Conservation (phyloP, 2,113 vertebrate genomes). For the Ploceus nigricollis region DNA sequence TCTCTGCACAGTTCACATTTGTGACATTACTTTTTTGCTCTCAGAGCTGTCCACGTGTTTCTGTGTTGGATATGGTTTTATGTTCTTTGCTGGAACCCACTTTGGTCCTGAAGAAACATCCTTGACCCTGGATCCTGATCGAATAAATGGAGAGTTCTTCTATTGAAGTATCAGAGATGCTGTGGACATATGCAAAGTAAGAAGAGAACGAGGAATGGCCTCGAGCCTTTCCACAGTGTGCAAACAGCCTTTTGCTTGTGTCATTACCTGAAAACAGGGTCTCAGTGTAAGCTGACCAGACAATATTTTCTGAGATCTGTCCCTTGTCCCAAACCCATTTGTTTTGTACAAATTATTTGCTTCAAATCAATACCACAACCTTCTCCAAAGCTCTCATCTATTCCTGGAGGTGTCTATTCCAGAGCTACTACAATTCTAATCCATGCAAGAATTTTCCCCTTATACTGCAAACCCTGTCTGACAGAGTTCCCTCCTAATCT, state of each 20-base stretch:
- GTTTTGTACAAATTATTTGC: neutral
- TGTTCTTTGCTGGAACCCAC: neutral
- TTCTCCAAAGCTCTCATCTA: neutral
- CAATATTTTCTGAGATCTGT: neutral
- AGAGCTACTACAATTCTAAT: neutral
- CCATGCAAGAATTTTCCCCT: neutral
- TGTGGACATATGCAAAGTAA: neutral
- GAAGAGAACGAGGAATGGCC: neutral
- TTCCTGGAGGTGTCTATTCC: neutral
- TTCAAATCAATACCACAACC: neutral
- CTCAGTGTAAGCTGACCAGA: neutral
- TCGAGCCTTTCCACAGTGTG: neutral
- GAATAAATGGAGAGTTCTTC: neutral
- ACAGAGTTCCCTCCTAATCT: neutral
- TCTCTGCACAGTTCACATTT: neutral
- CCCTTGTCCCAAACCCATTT: neutral
- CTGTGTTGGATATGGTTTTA: neutral
- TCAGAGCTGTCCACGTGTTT: accelerated
- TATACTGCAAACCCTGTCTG: neutral
- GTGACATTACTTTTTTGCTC: neutral
- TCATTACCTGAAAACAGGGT: neutral
- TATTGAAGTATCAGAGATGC: neutral
- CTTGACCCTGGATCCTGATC: neutral
- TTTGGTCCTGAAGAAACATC: neutral
- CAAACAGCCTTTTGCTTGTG: neutral